Conservation (phyloP, 2,797 vertebrate genomes). For the Centroberyx gerrardi region DNA sequence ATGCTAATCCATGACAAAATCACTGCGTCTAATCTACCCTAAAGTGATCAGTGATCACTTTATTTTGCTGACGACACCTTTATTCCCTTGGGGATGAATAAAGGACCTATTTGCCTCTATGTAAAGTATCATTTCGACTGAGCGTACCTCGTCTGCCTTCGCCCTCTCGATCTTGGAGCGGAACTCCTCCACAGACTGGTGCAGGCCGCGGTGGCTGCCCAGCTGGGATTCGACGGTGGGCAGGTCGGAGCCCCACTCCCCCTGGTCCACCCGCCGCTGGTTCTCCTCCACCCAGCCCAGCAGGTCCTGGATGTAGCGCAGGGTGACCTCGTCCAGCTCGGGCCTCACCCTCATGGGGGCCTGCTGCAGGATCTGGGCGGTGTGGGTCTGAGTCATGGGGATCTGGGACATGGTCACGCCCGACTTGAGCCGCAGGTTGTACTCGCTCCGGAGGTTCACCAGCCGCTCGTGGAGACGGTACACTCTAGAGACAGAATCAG, state of each 20-base stretch:
- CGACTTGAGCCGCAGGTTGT: slow-evolving; percentile 93
- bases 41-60: not conserved
- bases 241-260: slow-evolving; percentile 93
- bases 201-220: slow-evolving; percentile 92
- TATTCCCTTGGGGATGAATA: not conserved
- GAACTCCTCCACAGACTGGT: slow-evolving; percentile 94
- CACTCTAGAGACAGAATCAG: slow-evolving; percentile 80
- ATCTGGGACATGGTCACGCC: slow-evolving; percentile 81
- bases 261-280: slow-evolving; percentile 87
- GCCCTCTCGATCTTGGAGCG: slow-evolving; percentile 93
- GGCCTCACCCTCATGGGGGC: slow-evolving; percentile 73
- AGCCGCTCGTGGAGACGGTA: slow-evolving; percentile 95
- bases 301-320: slow-evolving; percentile 93
- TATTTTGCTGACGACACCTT: not conserved
- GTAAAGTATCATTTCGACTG: not conserved
- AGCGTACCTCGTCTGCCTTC: slow-evolving; percentile 88
- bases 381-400: slow-evolving; percentile 71
- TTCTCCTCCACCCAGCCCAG: slow-evolving; percentile 96
- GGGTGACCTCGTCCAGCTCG: slow-evolving; percentile 90
- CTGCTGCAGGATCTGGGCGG: slow-evolving; percentile 74
- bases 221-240: slow-evolving; percentile 93
- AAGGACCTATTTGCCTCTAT: not conserved
- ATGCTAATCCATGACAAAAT: not conserved
- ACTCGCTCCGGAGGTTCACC: slow-evolving; percentile 94
- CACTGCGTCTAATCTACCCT: not conserved